A percentile compares a stretch with the other conserved stretches of the same genome.
These are phyloP conservation scores for Temnothorax unifasciatus DNA, from an alignment of 2,888 invertebrate species.

Conservation along the genomic window DNA sequence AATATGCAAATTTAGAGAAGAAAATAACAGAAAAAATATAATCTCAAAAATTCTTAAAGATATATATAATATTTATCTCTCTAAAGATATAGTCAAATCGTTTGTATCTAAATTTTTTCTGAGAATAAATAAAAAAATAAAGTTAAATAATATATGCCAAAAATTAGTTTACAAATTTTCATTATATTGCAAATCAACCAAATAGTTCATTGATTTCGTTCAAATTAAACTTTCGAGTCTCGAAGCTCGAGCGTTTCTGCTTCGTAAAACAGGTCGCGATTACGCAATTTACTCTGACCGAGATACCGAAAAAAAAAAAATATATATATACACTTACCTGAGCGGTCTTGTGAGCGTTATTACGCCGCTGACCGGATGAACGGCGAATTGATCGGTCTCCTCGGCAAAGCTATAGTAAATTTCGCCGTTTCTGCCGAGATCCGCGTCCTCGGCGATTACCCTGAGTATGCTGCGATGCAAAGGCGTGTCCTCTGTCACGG, in stretches of 20 bases:
- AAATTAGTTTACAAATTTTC: not conserved
- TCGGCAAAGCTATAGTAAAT: conserved; percentile 97
- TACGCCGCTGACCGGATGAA: conserved; percentile 97
- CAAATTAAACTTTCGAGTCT: not conserved
- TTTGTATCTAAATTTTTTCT: not conserved
- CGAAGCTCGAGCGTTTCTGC: not conserved
- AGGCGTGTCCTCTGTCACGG: conserved; percentile 95
- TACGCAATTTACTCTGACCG: not conserved
- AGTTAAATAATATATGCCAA: not conserved
- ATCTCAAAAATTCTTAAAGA: not conserved
- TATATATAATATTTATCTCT: not conserved
- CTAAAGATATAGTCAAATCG: not conserved
- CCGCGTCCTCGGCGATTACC: conserved; percentile 97
- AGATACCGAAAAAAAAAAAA: not conserved
- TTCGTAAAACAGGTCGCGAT: not conserved
- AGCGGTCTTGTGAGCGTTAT: conserved; percentile 94
- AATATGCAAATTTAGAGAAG: not conserved
- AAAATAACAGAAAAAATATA: not conserved
- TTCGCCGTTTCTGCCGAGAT: conserved; percentile 97
- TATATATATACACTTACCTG: conserved; percentile 80
- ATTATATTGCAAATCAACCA: not conserved
- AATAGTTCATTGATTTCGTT: not conserved
- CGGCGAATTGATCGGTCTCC: conserved; percentile 94
- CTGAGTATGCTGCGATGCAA: conserved; percentile 93
- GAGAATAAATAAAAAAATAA: not conserved